Evolutionary conservation across 2,113 vertebrate species (phyloP), one percentile per base, ranked within the genome.

Genomic region (Serilophus lunatus): DNA sequence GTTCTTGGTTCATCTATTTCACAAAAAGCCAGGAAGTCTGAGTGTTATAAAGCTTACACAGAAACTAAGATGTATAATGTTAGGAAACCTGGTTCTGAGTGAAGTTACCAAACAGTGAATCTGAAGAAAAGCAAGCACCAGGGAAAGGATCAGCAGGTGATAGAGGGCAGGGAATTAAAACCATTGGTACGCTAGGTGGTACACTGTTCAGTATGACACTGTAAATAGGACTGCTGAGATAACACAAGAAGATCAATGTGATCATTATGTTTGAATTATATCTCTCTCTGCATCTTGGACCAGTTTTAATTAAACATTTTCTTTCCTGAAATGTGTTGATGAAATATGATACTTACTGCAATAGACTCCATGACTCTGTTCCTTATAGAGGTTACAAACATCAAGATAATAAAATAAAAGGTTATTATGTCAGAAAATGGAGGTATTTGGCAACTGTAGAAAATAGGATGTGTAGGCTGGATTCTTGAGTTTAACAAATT

Each of bases 151-250:
- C 64, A 35, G 47, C 15, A 61, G 17, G 35, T 85, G 81, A 96
- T 2, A 89, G 84, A 93, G 65, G 35, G 49, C 64, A 92, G 83
- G 74, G 93, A 87, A 83, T 83, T 63, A 92, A 88, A 96, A 54
- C 35, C 60, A 80, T 75, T 60, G 77, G 36, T 53, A 42, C 9
- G 18, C 19, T 74, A 90, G 28, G 38, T 76, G 81, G 36, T 38
- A 76, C 33, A 10, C 10, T 29, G 18, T 10, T 86, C 61, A 57
- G 13, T 36, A 51, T 26, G 35, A 35, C 50, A 28, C 18, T 71
- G 22, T 12, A 31, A 61, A 65, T 26, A 71, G 4, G 7, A 44
- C 25, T 85, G 59, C 12, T 75, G 31, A 54, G 54, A 42, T 44
- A 70, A 71, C 5, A 28, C 13, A 44, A n/a, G 20, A 60, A 79